phyloP scores from a whole-genome alignment of 2,888 invertebrate genomes.

The Protophormia terraenovae region DNA sequence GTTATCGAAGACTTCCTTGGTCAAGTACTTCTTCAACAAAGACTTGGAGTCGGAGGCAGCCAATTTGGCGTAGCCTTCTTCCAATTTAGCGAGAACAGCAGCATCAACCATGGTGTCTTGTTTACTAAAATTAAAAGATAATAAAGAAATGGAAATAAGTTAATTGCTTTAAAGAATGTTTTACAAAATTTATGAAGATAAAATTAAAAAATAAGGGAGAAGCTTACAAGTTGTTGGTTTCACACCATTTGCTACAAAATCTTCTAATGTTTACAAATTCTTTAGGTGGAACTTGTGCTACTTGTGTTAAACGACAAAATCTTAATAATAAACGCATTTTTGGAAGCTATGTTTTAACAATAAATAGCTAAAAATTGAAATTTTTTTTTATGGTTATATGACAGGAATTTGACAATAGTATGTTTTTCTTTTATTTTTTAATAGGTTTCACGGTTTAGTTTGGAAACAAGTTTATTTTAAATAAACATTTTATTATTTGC shows the following conservation, averaged over 20 bases:
- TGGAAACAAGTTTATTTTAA: too few species aligned
- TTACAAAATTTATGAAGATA: too few species aligned
- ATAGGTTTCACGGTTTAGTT: too few species aligned
- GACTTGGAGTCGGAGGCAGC: slow-evolving; percentile 95
- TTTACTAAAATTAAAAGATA: slow-evolving; percentile 83
- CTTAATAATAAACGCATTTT: slow-evolving; percentile 44
- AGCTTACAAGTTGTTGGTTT: slow-evolving; percentile 22
- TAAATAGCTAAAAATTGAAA: background rate
- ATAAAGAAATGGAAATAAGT: slow-evolving; percentile 6
- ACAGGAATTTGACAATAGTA: too few species aligned
- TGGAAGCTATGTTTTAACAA: background rate
- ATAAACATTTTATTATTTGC: too few species aligned
- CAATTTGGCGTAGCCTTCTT: slow-evolving; percentile 94
- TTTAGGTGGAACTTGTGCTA: background rate
- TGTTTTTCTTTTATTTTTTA: too few species aligned
- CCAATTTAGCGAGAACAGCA: slow-evolving; percentile 94
- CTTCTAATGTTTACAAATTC: background rate
- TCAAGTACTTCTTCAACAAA: slow-evolving; percentile 96
- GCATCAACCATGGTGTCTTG: slow-evolving; percentile 94
- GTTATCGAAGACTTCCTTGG: slow-evolving; percentile 94
- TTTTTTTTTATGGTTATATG: too few species aligned
- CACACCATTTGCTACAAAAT: slow-evolving; percentile 43
- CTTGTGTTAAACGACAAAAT: slow-evolving; percentile 59
- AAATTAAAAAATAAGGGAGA: background rate
- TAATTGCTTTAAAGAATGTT: background rate